Conservation (phyloP, 2,113 vertebrate species). For the Corvus hawaiiensis region DNA sequence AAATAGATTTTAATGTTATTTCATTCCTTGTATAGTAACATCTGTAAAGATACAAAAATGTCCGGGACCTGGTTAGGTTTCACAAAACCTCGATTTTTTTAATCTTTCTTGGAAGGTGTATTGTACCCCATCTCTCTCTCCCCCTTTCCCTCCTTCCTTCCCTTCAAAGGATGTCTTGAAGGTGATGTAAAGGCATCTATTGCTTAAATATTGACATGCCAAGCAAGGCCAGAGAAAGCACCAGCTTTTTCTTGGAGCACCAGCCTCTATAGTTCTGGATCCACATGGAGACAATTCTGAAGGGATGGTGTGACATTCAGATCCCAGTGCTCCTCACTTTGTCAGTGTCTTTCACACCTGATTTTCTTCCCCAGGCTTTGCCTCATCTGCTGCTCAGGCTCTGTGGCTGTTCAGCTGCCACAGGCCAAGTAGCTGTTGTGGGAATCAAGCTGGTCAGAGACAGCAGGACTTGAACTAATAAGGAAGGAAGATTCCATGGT, state of each 20-base stretch:
- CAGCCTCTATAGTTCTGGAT: neutral
- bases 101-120: neutral
- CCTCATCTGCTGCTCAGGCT: rapidly evolving
- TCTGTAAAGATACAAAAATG: neutral
- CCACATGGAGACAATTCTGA: neutral
- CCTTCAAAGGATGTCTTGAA: neutral
- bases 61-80: neutral
- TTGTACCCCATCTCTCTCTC: neutral
- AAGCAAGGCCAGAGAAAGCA: neutral
- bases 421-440: neutral
- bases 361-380: neutral
- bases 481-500: neutral
- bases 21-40: neutral
- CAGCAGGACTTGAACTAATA: neutral
- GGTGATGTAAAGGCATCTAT: neutral
- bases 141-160: neutral
- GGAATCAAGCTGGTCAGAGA: neutral
- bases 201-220: neutral
- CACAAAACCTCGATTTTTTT: neutral
- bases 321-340: neutral
- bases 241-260: neutral
- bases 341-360: neutral
- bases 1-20: neutral
- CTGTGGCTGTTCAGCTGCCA: neutral
- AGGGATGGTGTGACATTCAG: neutral